Evolutionary conservation across 2,113 vertebrate genomes (phyloP).

Genomic region (Oenanthe oenanthe): DNA sequence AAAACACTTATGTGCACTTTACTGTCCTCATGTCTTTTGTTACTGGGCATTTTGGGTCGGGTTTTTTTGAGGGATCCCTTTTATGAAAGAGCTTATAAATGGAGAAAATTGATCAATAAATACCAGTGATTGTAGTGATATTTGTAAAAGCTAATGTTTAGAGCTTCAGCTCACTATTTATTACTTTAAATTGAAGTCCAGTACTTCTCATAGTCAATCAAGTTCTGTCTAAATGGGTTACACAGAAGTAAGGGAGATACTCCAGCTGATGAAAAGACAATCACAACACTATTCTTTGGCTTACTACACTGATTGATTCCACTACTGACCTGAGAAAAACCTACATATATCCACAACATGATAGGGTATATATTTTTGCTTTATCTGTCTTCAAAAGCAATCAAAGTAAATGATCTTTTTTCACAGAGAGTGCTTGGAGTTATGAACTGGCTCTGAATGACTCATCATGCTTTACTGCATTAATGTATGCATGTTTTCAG

Average conservation of each 20-base stretch:
- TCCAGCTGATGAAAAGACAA: not conserved
- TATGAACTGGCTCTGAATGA: conserved; percentile 21
- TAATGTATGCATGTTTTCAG: conserved; percentile 43
- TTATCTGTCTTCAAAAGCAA: not conserved
- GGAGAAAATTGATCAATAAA: not conserved
- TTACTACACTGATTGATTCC: not conserved
- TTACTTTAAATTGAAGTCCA: not conserved
- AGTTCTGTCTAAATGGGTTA: not conserved
- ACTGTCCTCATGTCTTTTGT: not conserved
- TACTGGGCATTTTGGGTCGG: not conserved
- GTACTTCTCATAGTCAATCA: not conserved
- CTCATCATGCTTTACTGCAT: not conserved
- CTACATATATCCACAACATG: not conserved
- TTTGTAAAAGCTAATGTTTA: not conserved
- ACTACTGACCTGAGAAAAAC: not conserved
- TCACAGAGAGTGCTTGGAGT: not conserved
- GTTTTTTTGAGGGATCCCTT: accelerated
- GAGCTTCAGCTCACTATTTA: not conserved
- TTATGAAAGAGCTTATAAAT: not conserved
- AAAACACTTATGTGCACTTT: not conserved
- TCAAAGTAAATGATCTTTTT: conserved; percentile 17
- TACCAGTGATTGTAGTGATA: not conserved
- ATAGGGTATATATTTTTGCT: not conserved
- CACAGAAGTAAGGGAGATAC: not conserved
- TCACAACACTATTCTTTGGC: not conserved